Percentiles rank a stretch among this genome's conserved stretches.
phyloP scores from a whole-genome alignment of 1,140 invertebrate species.

The Zaprionus ghesquierei region DNA sequence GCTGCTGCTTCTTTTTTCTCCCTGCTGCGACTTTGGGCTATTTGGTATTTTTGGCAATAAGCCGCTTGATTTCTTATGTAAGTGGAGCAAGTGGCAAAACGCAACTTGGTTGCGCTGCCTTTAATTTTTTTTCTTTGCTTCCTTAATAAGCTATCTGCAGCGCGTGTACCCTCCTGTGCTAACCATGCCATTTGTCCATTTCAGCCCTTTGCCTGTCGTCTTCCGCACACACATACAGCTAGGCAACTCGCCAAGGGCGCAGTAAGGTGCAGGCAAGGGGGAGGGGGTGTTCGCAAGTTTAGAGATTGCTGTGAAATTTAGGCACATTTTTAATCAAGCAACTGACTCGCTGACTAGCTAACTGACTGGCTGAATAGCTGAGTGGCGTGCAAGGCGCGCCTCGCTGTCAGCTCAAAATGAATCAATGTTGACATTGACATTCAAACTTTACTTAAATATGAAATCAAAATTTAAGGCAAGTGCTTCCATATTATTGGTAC shows the following conservation, averaged over 20 bases:
- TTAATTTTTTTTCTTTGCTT: slow-evolving; percentile 9
- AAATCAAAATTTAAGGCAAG: background rate
- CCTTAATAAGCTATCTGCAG: slow-evolving; percentile 47
- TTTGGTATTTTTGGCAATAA: slow-evolving; percentile 63
- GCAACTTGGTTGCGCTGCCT: slow-evolving; percentile 27
- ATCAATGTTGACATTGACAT: slow-evolving; percentile 31
- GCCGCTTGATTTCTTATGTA: slow-evolving; percentile 62
- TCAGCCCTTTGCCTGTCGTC: slow-evolving; percentile 48
- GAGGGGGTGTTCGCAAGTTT: slow-evolving; percentile 58
- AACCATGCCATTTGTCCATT: slow-evolving; percentile 9
- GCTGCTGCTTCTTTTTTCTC: background rate
- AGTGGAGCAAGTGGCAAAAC: slow-evolving; percentile 56
- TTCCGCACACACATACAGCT: slow-evolving; percentile 16
- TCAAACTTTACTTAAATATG: background rate
- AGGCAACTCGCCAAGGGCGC: slow-evolving; percentile 21
- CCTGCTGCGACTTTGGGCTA: background rate
- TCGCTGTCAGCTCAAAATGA: slow-evolving; percentile 27
- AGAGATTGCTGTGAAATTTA: slow-evolving; percentile 36
- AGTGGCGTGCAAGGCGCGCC: slow-evolving; percentile 42
- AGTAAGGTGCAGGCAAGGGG: background rate
- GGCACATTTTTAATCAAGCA: slow-evolving; percentile 58
- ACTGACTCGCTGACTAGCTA: slow-evolving; percentile 19
- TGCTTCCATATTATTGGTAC: background rate
- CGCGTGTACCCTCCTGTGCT: background rate
- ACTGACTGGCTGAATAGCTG: slow-evolving; percentile 11